phyloP scores from a whole-genome alignment of 2,797 vertebrate species.

The Prunella strophiata region DNA sequence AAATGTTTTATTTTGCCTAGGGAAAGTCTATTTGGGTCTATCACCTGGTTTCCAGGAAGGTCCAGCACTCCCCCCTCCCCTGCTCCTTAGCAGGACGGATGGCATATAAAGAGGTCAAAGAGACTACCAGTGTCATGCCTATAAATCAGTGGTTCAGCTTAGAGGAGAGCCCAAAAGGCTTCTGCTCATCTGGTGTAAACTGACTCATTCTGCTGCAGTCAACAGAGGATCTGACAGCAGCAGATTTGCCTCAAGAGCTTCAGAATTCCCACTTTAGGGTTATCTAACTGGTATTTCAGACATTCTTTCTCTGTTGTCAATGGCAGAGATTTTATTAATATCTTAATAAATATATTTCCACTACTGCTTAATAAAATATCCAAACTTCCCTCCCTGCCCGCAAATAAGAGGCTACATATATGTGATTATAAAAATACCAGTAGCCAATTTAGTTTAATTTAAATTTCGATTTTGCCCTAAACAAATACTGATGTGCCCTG shows the following conservation, averaged over 20 bases:
- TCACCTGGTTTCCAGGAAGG: conserved; percentile 7
- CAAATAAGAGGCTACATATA: background rate
- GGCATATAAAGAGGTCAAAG: conserved; percentile 38
- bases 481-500: conserved; percentile 60
- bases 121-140: conserved; percentile 13
- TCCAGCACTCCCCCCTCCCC: background rate
- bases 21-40: conserved; percentile 8
- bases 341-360: background rate
- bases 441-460: conserved; percentile 53
- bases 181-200: conserved; percentile 32
- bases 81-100: background rate
- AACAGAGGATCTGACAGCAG: conserved; percentile 31
- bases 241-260: conserved; percentile 35
- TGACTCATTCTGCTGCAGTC: background rate
- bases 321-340: conserved; percentile 10
- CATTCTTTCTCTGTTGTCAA: background rate
- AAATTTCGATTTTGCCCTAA: conserved; percentile 70
- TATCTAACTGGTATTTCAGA: background rate
- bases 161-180: conserved; percentile 26
- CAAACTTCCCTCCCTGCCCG: background rate
- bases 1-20: conserved; percentile 51
- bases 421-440: conserved; percentile 21
- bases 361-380: background rate
- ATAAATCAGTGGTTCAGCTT: conserved; percentile 28
- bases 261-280: conserved; percentile 22